These are phyloP conservation scores for Pecten maximus DNA, from an alignment of 2,888 invertebrate genomes.

Conservation along the genomic window DNA sequence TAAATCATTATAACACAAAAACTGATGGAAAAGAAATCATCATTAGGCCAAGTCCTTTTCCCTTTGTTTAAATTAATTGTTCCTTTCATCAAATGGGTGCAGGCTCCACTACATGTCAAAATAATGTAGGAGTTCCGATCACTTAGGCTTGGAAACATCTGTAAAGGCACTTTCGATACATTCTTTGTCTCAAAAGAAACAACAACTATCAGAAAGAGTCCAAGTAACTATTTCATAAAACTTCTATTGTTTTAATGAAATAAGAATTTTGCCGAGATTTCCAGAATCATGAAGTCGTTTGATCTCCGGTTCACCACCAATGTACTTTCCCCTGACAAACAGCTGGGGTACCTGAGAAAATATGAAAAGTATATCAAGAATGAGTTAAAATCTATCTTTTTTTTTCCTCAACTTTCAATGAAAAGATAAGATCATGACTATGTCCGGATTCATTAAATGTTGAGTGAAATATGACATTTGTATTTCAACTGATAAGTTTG, in stretches of 20 bases:
- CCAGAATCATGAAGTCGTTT: slow-evolving; percentile 71
- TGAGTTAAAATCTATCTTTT: too few relatives aligned
- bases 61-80: background rate
- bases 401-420: too few relatives aligned
- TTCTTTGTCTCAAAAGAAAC: background rate
- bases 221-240: background rate
- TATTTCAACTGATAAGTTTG: too few relatives aligned
- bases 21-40: background rate
- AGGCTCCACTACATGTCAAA: background rate
- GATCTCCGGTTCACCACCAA: slow-evolving; percentile 78
- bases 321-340: slow-evolving; percentile 76
- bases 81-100: background rate
- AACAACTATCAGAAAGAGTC: background rate
- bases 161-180: background rate
- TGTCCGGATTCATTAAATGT: too few relatives aligned
- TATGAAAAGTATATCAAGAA: background rate
- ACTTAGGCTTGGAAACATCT: background rate
- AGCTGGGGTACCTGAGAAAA: slow-evolving; percentile 78
- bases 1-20: background rate
- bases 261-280: slow-evolving; percentile 66
- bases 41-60: background rate
- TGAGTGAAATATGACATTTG: too few relatives aligned
- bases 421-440: too few relatives aligned
- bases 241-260: background rate
- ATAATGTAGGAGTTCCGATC: background rate